Evolutionary conservation across 2,888 invertebrate genomes (phyloP).

Genomic region (Cephus pulcher): DNA sequence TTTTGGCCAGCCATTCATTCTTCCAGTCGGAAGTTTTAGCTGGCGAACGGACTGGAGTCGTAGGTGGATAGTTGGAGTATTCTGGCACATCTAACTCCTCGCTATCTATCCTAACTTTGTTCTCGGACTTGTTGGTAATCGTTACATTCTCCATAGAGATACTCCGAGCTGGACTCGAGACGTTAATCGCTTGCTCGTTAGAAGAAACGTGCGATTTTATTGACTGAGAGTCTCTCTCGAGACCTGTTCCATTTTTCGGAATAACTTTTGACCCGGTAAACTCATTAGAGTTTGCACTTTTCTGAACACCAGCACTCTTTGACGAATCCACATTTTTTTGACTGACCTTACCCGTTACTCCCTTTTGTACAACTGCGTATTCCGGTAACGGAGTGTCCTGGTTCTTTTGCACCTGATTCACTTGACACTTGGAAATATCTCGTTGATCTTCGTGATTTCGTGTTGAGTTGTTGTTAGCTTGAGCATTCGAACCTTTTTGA

Average conservation of each 20-base stretch:
- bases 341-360: constrained; percentile 28
- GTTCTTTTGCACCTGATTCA: constrained; percentile 26
- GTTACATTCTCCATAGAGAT: constrained; percentile 44
- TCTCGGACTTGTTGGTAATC: constrained; percentile 25
- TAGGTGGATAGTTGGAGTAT: constrained; percentile 39
- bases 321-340: constrained; percentile 24
- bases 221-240: constrained; percentile 36
- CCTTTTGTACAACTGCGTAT: constrained; percentile 61
- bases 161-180: constrained; percentile 47
- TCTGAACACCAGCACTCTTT: constrained; percentile 15
- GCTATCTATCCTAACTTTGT: constrained; percentile 32
- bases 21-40: constrained; percentile 62
- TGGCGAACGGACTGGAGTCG: constrained; percentile 46
- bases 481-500: constrained; percentile 38
- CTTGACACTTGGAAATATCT: constrained; percentile 14
- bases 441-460: constrained; percentile 31
- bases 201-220: constrained; percentile 32
- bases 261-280: background rate
- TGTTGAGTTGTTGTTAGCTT: constrained; percentile 36
- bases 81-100: constrained; percentile 49
- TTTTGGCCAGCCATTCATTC: constrained; percentile 61
- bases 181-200: constrained; percentile 36
- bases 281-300: background rate
- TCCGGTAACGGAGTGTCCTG: constrained; percentile 46
- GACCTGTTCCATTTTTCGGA: constrained; percentile 13